A percentile compares a stretch with the other conserved stretches of the same genome.
These are phyloP conservation scores for Anser brachyrhynchus DNA, from an alignment of 2,113 vertebrate genomes.

Conservation along the genomic window DNA sequence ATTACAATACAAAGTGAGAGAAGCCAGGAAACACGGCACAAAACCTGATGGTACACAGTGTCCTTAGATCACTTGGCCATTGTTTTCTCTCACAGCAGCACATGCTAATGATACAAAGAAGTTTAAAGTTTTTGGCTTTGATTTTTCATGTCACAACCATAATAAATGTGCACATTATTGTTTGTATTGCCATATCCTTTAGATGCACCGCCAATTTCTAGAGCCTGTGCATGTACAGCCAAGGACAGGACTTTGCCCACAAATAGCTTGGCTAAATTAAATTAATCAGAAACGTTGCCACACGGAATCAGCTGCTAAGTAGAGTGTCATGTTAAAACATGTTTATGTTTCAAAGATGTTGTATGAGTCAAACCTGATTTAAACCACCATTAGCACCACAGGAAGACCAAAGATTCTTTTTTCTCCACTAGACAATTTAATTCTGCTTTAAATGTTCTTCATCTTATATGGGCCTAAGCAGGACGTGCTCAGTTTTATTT, in stretches of 20 bases:
- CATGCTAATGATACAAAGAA: slow-evolving; percentile 58
- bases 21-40: slow-evolving; percentile 49
- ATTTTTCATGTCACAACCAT: slow-evolving; percentile 51
- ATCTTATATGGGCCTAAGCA: not conserved
- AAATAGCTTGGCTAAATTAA: not conserved
- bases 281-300: not conserved
- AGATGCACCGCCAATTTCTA: slow-evolving; percentile 26
- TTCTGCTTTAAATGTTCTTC: not conserved
- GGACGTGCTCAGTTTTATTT: not conserved
- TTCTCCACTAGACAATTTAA: not conserved
- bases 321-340: not conserved
- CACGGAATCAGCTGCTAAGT: not conserved
- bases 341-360: not conserved
- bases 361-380: not conserved
- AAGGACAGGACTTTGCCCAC: slow-evolving; percentile 34
- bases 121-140: slow-evolving; percentile 50
- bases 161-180: slow-evolving; percentile 53
- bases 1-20: slow-evolving; percentile 65
- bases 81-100: slow-evolving; percentile 48
- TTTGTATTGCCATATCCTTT: slow-evolving; percentile 58
- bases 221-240: not conserved
- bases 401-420: not conserved
- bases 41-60: slow-evolving; percentile 69
- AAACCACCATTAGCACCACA: not conserved
- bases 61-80: slow-evolving; percentile 60